These are phyloP conservation scores for Pararge aegeria DNA, from an alignment of 1,140 invertebrate species.

Conservation along the genomic window DNA sequence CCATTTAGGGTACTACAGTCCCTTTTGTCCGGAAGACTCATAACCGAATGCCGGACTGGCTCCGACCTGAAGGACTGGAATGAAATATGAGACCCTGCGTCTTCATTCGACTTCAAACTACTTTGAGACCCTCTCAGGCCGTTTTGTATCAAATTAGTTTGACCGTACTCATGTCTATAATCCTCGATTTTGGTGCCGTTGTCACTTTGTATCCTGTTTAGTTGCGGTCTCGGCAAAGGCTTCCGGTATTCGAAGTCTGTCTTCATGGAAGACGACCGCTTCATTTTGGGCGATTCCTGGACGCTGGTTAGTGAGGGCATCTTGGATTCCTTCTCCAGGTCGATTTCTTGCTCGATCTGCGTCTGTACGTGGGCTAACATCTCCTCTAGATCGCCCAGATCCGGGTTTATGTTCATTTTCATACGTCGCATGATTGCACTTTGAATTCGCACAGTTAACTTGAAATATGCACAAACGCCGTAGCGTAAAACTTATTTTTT, in stretches of 20 bases:
- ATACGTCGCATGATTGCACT: slow-evolving; percentile 58
- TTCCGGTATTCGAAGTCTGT: slow-evolving; percentile 48
- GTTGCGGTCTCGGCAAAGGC: slow-evolving; percentile 40
- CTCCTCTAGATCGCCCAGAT: slow-evolving; percentile 72
- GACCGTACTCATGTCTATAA: slow-evolving; percentile 39
- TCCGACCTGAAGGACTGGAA: slow-evolving; percentile 69
- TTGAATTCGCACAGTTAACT: background rate
- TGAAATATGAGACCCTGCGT: slow-evolving; percentile 50
- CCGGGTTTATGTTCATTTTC: slow-evolving; percentile 64
- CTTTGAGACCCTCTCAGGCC: slow-evolving; percentile 49
- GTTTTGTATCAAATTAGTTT: slow-evolving; percentile 38
- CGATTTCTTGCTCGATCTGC: slow-evolving; percentile 74
- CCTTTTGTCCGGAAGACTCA: slow-evolving; percentile 58
- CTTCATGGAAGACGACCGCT: slow-evolving; percentile 45
- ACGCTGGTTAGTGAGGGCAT: slow-evolving; percentile 59
- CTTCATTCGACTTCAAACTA: slow-evolving; percentile 53
- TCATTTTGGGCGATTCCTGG: slow-evolving; percentile 63
- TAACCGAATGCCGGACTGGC: slow-evolving; percentile 50
- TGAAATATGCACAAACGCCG: background rate
- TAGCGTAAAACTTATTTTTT: too few relatives aligned
- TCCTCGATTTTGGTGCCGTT: slow-evolving; percentile 32
- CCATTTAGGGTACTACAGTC: slow-evolving; percentile 52
- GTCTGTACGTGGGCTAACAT: slow-evolving; percentile 74
- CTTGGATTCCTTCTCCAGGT: slow-evolving; percentile 56
- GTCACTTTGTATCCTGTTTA: slow-evolving; percentile 46